Evolutionary conservation across 2,797 vertebrate species (phyloP), one percentile per base, ranked within the genome.

Genomic region (Tolypeutes matacus): DNA sequence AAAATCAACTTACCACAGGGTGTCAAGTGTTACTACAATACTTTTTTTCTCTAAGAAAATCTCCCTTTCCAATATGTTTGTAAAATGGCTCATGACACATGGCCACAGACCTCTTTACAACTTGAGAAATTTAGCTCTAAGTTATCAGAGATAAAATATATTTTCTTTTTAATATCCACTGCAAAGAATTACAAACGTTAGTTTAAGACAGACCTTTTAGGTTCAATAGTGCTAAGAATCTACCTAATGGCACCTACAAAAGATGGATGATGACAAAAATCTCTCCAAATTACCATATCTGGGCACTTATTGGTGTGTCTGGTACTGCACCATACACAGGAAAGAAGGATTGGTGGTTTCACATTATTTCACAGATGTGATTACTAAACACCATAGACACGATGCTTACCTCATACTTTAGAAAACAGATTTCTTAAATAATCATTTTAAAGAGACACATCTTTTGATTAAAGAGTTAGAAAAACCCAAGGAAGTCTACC

Each of bases 1-100:
- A 73, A 78, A 77, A 51, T 12, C 46, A n/a, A 17, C 18, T 65
- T 29, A 72, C 85, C 65, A 92, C 1, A 46, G 46, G 34, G 3
- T 80, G 49, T 73, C 82, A 85, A 77, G 60, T 39, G 15, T 87
- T 89, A 93, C 29, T 51, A 81, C 81, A 92, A 75, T 62, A 56
- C 10, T 60, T 93, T 73, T 13, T n/a, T 64, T 69, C 46, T 34
- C 29, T 46, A 36, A 51, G 85, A 53, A 78, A 31, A 73, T 42
- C n/a, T 67, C 70, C 17, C 56, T 87, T 5, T 64, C 27, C 12
- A 25, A n/a, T 46, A 70, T 7, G 14, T 89, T 81, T 90, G 76
- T 67, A 84, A 94, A 78, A 77, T 78, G 39, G 76, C n/a, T n/a
- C 62, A 67, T 9, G n/a, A 70, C 14, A 65, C 1, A 12, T n/a